A percentile compares a stretch with the other conserved stretches of the same genome.
phyloP scores from a whole-genome alignment of 2,113 vertebrate species.

The Crotalus helleri region DNA sequence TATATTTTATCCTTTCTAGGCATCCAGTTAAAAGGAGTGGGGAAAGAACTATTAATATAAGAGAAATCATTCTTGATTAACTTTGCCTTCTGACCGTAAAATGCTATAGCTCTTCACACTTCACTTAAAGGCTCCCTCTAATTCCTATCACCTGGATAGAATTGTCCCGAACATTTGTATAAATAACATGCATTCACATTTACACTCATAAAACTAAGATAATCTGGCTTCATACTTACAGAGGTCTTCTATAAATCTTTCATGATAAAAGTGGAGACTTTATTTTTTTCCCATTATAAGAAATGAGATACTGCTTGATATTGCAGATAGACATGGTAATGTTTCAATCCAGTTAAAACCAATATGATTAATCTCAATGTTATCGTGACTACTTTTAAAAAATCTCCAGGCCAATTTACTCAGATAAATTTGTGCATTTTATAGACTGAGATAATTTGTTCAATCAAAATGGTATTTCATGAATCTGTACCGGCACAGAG shows the following conservation, averaged over 20 bases:
- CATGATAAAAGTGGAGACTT: background rate
- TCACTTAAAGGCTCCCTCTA: background rate
- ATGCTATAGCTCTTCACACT: background rate
- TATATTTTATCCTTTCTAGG: conserved; percentile 34
- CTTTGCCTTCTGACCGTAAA: conserved; percentile 14
- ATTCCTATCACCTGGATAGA: conserved; percentile 2
- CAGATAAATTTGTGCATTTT: background rate
- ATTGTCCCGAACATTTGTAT: background rate
- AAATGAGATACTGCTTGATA: background rate
- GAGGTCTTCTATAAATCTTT: background rate
- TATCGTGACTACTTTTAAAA: background rate
- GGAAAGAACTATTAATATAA: conserved; percentile 23
- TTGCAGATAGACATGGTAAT: rapidly evolving
- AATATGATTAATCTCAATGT: background rate
- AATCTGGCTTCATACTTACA: background rate
- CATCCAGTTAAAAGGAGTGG: conserved; percentile 13
- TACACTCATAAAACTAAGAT: background rate
- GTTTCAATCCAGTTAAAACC: background rate
- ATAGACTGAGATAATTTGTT: background rate
- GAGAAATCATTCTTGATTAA: conserved; percentile 5
- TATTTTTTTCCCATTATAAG: background rate
- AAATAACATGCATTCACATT: background rate
- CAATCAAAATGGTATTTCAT: background rate
- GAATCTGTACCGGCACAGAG: background rate
- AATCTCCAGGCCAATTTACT: background rate